Percentiles rank a stretch among this genome's conserved stretches.
Conservation (phyloP, 2,888 invertebrate genomes). For the Tachystola acroxantha region DNA sequence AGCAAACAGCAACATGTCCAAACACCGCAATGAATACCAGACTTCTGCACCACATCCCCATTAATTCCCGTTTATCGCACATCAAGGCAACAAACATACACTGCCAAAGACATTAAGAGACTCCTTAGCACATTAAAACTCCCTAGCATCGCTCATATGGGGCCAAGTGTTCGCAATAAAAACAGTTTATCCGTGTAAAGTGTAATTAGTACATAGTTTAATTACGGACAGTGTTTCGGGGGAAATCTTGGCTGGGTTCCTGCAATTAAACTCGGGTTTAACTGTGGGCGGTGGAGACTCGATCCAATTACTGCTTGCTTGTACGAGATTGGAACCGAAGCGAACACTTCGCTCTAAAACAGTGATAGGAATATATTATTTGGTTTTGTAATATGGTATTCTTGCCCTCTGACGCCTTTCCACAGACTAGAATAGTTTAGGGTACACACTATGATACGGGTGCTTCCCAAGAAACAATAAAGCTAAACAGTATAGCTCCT, state of each 20-base stretch:
- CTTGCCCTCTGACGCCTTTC: too few relatives aligned
- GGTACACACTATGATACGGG: too few relatives aligned
- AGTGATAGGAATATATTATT: too few relatives aligned
- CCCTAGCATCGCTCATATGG: constrained; percentile 2
- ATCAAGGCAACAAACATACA: background rate
- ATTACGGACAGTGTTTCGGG: constrained; percentile 57
- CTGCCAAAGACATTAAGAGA: background rate
- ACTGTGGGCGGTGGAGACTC: constrained; percentile 41
- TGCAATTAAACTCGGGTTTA: constrained; percentile 63
- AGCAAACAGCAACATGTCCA: too few relatives aligned
- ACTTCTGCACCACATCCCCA: background rate
- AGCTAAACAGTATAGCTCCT: too few relatives aligned
- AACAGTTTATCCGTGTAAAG: constrained; percentile 52
- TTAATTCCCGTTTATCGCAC: background rate
- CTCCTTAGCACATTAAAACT: constrained; percentile 5
- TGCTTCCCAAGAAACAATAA: too few relatives aligned
- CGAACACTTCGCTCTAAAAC: too few relatives aligned
- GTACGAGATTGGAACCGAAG: constrained; percentile 20
- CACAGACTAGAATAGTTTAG: too few relatives aligned
- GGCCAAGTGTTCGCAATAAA: constrained; percentile 37
- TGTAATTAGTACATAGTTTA: constrained; percentile 71
- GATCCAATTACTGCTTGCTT: constrained; percentile 54
- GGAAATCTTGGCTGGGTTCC: constrained; percentile 62
- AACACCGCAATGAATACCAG: background rate
- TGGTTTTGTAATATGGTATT: too few relatives aligned